Percentiles rank a stretch among this genome's conserved stretches.
Conservation (phyloP, 1,140 invertebrate species). For the Saccostrea glomerata region DNA sequence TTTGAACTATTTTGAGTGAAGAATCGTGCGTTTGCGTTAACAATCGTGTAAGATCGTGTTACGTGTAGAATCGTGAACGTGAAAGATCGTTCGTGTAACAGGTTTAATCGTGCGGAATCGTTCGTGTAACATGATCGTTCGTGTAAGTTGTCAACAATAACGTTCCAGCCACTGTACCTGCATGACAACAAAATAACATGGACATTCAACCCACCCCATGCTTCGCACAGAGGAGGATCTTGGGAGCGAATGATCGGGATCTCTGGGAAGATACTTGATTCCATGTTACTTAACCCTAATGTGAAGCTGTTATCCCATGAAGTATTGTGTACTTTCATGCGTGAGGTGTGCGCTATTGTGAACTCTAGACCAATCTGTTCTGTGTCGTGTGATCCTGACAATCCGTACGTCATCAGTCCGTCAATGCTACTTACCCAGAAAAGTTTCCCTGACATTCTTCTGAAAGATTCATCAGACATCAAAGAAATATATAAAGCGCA, state of each 20-base stretch:
- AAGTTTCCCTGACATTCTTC: neutral
- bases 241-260: no score
- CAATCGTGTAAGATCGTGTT: no score
- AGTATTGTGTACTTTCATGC: constrained; percentile 60
- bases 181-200: neutral
- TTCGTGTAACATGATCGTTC: no score
- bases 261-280: no score
- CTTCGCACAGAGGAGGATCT: no score
- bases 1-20: no score
- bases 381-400: constrained; percentile 28
- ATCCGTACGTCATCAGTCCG: constrained; percentile 25
- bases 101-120: no score
- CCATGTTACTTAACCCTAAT: constrained; percentile 47
- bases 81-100: no score
- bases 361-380: constrained; percentile 42
- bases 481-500: constrained; percentile 43
- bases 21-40: no score
- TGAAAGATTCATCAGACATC: neutral
- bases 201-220: constrained; percentile 48
- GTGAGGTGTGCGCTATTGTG: constrained; percentile 55
- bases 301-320: constrained; percentile 57
- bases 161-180: no score
- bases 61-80: no score
- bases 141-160: no score
- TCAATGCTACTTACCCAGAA: constrained; percentile 41